Evolutionary conservation across 2,888 invertebrate genomes (phyloP).

Genomic region (Incurvaria masculella): DNA sequence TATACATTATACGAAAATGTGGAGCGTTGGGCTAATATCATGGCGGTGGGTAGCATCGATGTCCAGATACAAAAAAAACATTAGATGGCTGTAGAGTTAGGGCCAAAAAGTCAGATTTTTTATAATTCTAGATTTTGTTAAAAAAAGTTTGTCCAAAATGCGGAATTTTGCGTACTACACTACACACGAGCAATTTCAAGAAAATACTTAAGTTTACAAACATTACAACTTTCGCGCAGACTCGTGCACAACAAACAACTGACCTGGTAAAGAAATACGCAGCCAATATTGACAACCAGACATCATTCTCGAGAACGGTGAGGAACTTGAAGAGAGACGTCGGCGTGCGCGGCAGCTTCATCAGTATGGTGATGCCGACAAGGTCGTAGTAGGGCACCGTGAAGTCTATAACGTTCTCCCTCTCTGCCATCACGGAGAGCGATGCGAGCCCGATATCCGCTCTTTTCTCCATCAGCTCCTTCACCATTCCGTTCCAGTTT

Average conservation of each 20-base stretch:
- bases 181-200: too few species aligned
- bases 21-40: too few species aligned
- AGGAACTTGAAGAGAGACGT: constrained; percentile 96
- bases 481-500: constrained; percentile 83
- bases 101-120: too few species aligned
- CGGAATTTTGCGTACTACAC: too few species aligned
- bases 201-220: too few species aligned
- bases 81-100: too few species aligned
- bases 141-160: too few species aligned
- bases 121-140: too few species aligned
- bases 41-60: too few species aligned
- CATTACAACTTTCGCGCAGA: too few species aligned
- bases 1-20: too few species aligned
- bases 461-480: constrained; percentile 75
- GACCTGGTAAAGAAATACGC: constrained; percentile 94
- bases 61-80: too few species aligned
- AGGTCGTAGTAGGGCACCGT: constrained; percentile 98
- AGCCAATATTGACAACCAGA: constrained; percentile 94
- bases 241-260: constrained; percentile 15
- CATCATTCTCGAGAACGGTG: constrained; percentile 92
- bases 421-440: constrained; percentile 94
- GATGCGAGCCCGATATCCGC: constrained; percentile 95
- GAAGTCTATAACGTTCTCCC: constrained; percentile 96
- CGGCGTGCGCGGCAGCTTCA: constrained; percentile 84
- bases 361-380: constrained; percentile 94